These are phyloP conservation scores for Synanthedon vespiformis DNA, from an alignment of 2,888 invertebrate genomes.

Conservation along the genomic window DNA sequence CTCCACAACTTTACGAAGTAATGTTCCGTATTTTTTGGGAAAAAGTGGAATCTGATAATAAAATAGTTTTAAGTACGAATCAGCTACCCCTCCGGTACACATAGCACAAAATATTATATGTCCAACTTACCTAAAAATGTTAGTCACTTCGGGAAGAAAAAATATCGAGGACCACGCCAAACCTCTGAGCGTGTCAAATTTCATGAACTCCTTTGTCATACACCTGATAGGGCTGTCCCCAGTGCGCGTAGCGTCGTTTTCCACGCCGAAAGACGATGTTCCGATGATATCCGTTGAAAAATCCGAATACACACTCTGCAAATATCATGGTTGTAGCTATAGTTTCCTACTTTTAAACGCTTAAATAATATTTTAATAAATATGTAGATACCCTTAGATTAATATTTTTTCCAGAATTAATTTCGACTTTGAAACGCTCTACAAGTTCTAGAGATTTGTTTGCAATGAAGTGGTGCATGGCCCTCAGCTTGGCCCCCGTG, in stretches of 20 bases:
- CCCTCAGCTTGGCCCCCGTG: slow-evolving; percentile 25
- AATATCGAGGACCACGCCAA: slow-evolving; percentile 2
- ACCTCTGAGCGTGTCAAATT: background rate
- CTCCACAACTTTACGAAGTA: slow-evolving; percentile 26
- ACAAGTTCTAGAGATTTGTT: slow-evolving; percentile 20
- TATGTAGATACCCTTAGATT: too few species aligned
- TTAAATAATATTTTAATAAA: too few species aligned
- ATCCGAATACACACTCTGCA: slow-evolving; percentile 20
- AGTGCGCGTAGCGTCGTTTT: slow-evolving; percentile 21
- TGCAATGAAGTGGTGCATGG: slow-evolving; percentile 12
- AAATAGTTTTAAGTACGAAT: too few species aligned
- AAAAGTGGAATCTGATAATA: too few species aligned
- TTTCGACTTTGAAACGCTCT: slow-evolving; percentile 15
- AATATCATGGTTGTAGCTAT: too few species aligned
- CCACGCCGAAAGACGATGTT: slow-evolving; percentile 27
- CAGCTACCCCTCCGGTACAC: too few species aligned
- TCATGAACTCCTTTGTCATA: slow-evolving; percentile 4
- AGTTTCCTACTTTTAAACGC: too few species aligned
- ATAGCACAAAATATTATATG: too few species aligned
- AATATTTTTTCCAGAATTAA: slow-evolving; percentile 6
- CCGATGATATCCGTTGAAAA: slow-evolving; percentile 33
- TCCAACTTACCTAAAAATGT: too few species aligned
- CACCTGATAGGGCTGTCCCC: slow-evolving; percentile 1
- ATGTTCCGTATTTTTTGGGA: slow-evolving; percentile 28
- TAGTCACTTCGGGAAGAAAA: too few species aligned